Conservation (phyloP, 2,888 invertebrate species). For the Acronicta leporina region DNA sequence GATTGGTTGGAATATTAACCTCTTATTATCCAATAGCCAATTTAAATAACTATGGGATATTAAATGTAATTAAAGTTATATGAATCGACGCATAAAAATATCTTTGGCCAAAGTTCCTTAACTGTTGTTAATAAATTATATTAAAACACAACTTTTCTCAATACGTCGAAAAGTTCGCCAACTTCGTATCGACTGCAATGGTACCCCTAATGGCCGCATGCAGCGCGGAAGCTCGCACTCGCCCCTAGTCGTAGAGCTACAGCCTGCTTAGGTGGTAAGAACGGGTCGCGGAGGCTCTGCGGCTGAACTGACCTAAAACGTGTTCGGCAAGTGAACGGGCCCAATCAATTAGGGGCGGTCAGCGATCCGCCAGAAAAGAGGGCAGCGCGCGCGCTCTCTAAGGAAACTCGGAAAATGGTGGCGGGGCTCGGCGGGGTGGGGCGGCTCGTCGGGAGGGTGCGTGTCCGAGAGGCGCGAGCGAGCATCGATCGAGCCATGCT, state of each 20-base stretch:
- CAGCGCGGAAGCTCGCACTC: conserved; percentile 1
- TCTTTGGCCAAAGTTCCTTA: neutral
- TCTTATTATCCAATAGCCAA: too few relatives aligned
- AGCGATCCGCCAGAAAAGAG: conserved; percentile 87
- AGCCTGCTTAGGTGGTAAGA: conserved; percentile 33
- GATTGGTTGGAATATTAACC: too few relatives aligned
- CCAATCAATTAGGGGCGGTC: conserved; percentile 89
- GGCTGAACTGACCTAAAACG: conserved; percentile 86
- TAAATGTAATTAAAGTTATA: neutral
- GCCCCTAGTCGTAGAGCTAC: conserved; percentile 1
- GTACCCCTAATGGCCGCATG: neutral
- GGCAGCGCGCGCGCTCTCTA: conserved; percentile 90
- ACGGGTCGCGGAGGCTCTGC: conserved; percentile 75
- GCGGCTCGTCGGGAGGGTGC: conserved; percentile 76
- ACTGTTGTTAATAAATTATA: neutral
- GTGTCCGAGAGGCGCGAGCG: conserved; percentile 77
- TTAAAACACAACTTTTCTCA: neutral
- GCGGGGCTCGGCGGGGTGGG: conserved; percentile 73
- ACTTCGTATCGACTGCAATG: neutral
- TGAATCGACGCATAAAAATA: neutral
- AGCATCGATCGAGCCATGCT: conserved; percentile 79
- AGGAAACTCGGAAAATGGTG: conserved; percentile 86
- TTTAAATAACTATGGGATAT: too few relatives aligned
- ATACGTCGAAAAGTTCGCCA: neutral
- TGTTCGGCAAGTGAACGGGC: conserved; percentile 84